Base-by-base conservation (phyloP, 1,140 invertebrate genomes). In the honey bee (Apis mellifera) region DNA sequence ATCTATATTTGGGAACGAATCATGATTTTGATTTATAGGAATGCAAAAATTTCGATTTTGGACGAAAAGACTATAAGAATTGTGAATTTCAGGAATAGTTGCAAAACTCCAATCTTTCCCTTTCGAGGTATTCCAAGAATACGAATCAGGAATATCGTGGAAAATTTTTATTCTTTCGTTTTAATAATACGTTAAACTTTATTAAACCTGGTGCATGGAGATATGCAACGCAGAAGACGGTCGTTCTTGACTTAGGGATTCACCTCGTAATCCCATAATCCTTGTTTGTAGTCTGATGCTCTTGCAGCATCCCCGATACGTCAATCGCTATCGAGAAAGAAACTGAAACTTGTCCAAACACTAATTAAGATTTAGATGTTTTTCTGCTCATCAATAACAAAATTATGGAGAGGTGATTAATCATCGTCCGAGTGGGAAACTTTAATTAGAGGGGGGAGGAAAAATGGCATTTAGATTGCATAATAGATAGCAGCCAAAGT, bases 211-310 rank as follows among this genome's bases (percentile, higher is more conserved):
- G 3, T 32, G 69, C 69, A 32, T 21, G 52, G 19, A 72, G 54
- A 55, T 57, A 13, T n/a, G 26, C 70, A 72, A 32, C 19, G 12
- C 23, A 52, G 11, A 13, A 32, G 26, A 13, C 5, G 19, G 54
- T 50, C 19, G 9, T 52, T 12, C 50, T 23, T 42, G 32, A 66
- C 12, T 48, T 66, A 26, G 50, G 23, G 23, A 32, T 48, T 19
- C 5, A 59, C 9, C 72, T 74, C 42, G 42, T 74, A 62, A 74
- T 74, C 57, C 57, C 19, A 26, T 62, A 74, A 74, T 74, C 77
- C 57, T 19, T 70, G 65, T 69, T 54, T 60, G 21, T 32, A 48
- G 55, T 73, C 21, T 42, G 54, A n/a, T 50, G 21, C 57, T 23
- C 57, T 55, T 74, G 72, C 23, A 57, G 71, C 15, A 42, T 60